Evolutionary conservation across 1,140 invertebrate species (phyloP), one percentile per base, ranked within the genome.

Genomic region (Eulimnadia texana): DNA sequence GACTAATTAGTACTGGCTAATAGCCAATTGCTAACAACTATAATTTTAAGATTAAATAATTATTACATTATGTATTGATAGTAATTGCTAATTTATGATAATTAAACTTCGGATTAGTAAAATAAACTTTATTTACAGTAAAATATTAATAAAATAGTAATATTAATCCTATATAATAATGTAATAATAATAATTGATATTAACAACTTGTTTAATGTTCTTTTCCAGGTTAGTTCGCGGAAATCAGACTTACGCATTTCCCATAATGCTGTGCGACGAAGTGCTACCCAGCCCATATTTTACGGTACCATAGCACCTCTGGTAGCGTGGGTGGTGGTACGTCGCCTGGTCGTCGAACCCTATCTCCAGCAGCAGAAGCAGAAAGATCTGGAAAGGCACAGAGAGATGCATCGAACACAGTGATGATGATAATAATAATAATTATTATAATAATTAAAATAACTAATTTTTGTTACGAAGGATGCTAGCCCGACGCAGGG

Each of bases 221-320:
- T 63, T 61, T 72, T 73, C 27, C 70, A 92, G 89, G 75, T 77
- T 95, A 68, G 80, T 80, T 13, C 81, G 93, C 65, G 89, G 90
- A 1, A 86, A 84, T 60, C 93, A 98, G 73, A 84, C 83, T 0
- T 95, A 93, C 69, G 76, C 83, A 20, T 89, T 96, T 66, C 91
- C 93, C 0, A 88, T 97, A 66, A 85, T 91, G 68, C 71, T 98
- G 19, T 90, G 90, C 64, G 90, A 97, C 67, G 88, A 93, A 68
- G 77, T 97, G 3, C 75, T 91, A 63, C 88, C 92, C 1, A 84
- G 85, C 87, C 93, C 0, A 77, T 97, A 27, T 90, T 98, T 71
- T 98, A 98, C 70, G 93, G 91, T 1, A 93, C 93, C 0, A 75
- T 93, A 0, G 79, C 86, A 1, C 94, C 94, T 0, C 52, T 94